A percentile compares a stretch with the other conserved stretches of the same genome.
Conservation (phyloP, 2,888 invertebrate genomes). For the Arge pagana region DNA sequence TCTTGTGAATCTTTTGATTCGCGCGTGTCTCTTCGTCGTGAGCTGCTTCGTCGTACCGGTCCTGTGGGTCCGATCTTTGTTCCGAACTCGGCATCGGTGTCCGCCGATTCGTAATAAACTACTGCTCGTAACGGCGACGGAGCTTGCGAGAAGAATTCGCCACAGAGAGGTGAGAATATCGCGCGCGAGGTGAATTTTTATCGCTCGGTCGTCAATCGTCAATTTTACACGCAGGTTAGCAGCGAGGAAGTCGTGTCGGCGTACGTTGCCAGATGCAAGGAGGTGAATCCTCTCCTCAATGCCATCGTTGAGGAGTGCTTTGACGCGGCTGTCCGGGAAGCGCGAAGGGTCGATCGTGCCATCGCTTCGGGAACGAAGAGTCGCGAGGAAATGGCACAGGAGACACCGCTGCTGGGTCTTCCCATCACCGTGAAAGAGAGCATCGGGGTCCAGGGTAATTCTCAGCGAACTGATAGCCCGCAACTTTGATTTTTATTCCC, state of each 20-base stretch:
- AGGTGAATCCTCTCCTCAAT: slow-evolving; percentile 71
- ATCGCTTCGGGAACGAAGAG: slow-evolving; percentile 34
- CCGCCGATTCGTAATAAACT: slow-evolving; percentile 71
- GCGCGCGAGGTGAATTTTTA: not conserved
- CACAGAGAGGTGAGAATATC: slow-evolving; percentile 65
- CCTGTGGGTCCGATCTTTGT: slow-evolving; percentile 28
- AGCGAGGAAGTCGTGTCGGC: slow-evolving; percentile 65
- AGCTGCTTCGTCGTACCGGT: slow-evolving; percentile 34
- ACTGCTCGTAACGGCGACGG: slow-evolving; percentile 71
- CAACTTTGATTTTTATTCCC: too few species aligned
- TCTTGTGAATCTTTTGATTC: slow-evolving; percentile 27
- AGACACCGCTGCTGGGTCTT: slow-evolving; percentile 76
- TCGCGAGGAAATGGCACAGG: slow-evolving; percentile 57
- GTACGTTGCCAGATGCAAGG: slow-evolving; percentile 68
- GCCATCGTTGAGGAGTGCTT: slow-evolving; percentile 72
- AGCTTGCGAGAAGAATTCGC: slow-evolving; percentile 73
- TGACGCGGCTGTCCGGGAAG: slow-evolving; percentile 68
- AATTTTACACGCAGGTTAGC: slow-evolving; percentile 63
- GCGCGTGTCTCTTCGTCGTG: slow-evolving; percentile 29
- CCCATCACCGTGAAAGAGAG: slow-evolving; percentile 84
- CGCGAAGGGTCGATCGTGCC: slow-evolving; percentile 63
- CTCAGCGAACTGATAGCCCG: not conserved
- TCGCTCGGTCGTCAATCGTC: too few species aligned
- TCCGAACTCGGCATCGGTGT: slow-evolving; percentile 37
- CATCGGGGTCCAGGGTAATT: slow-evolving; percentile 72